Base-by-base conservation (phyloP, 53 echinoderm and acorn worm species). In the Echinarachnius parma region DNA sequence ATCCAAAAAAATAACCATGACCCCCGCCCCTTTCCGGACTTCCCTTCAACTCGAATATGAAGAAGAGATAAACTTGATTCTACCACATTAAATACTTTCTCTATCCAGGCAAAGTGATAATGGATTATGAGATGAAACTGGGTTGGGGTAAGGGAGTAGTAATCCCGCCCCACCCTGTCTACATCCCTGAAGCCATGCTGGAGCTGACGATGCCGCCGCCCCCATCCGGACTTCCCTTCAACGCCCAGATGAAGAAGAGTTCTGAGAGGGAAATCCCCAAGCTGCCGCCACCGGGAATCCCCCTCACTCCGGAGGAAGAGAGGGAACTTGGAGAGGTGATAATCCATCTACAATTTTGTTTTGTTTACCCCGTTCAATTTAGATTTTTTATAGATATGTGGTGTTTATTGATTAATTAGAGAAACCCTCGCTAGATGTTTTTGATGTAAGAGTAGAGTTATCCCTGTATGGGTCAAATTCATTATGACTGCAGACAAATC, bases 131-230 rank as follows among this genome's bases (percentile, higher is more conserved):
- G 75, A 98, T 92, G 91, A 98, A 98, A 29, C 68, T 96, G 3
- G 96, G 98, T 21, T 98, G 91, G 98, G 98, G 98, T 21, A 98
- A 98, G 69, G 86, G 80, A 0, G 98, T 98, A 9, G 91, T 92
- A 24, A 85, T 92, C 66, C 91, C 98, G 3, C 98, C 98, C 66
- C 88, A 96, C 66, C 96, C 96, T 2, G 91, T 98, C 42, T 98
- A 88, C 76, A 98, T 92, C 45, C 91, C 91, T n/a, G 81, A 88
- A n/a, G 91, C 92, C 60, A 98, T 98, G 98, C 54, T 86, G 37
- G 91, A 98, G 28, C 80, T 98, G 3, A 88, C 98, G 21, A 78
- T 88, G 57, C 96, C 98, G 18, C 98, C 98, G 7, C 98, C 98
- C 20, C 98, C 88, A 5, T 98, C 98, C 4, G 98, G 98, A n/a